Evolutionary conservation across 92 coral and sea anemone species (phyloP).

Genomic region (Metridium senile): DNA sequence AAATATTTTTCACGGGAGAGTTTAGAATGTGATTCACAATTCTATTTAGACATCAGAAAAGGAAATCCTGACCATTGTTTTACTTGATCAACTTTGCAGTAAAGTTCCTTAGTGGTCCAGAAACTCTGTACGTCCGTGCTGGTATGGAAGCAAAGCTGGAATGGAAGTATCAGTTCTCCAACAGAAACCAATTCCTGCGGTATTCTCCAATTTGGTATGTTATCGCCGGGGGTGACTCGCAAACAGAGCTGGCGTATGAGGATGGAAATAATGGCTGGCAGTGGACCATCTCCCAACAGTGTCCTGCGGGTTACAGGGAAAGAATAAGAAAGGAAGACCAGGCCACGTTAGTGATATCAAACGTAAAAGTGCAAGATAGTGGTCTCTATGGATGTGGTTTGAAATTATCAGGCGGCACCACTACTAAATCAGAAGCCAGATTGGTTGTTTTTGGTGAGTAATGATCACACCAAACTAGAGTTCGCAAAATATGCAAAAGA

Average conservation of each 20-base stretch:
- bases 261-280: conserved; percentile 19
- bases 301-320: conserved; percentile 12
- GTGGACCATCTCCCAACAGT: conserved; percentile 23
- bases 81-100: background rate
- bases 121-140: background rate
- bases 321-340: conserved; percentile 18
- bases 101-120: background rate
- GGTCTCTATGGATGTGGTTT: conserved; percentile 15
- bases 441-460: background rate
- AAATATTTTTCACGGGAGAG: too few species aligned
- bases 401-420: background rate
- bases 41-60: too few species aligned
- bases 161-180: conserved; percentile 26
- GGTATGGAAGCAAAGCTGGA: conserved; percentile 16
- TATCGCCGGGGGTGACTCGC: background rate
- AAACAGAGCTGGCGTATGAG: conserved; percentile 21
- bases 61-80: background rate
- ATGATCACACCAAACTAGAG: too few species aligned
- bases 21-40: too few species aligned
- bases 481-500: too few species aligned
- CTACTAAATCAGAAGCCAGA: background rate
- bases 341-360: conserved; percentile 10
- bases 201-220: conserved; percentile 33
- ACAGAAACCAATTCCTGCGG: background rate
- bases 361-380: background rate